Conservation (phyloP, 2,797 vertebrate genomes). For the Eupleurogrammus muticus region DNA sequence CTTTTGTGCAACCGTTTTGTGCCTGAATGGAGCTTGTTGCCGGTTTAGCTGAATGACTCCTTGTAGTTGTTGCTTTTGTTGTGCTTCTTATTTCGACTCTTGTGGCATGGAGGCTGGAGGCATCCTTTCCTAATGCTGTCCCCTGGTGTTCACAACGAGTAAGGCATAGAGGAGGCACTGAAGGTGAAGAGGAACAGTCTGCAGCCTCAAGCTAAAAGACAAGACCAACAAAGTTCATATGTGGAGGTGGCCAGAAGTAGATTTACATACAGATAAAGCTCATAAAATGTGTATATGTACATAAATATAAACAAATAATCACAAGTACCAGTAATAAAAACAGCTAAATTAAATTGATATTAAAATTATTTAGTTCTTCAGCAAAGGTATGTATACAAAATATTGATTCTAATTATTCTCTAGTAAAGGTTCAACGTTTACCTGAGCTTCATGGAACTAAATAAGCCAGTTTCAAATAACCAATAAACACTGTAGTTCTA, state of each 20-base stretch:
- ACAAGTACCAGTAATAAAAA: neutral
- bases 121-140: slow-evolving; percentile 30
- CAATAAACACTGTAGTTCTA: too few relatives aligned
- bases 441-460: neutral
- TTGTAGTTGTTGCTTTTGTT: neutral
- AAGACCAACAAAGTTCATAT: slow-evolving; percentile 5
- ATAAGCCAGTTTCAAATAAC: neutral
- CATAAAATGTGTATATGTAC: neutral
- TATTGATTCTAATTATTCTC: neutral
- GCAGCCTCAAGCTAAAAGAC: slow-evolving; percentile 41
- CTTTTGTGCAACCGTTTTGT: neutral
- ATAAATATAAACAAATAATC: neutral
- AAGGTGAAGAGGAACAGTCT: slow-evolving; percentile 41
- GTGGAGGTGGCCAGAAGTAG: neutral
- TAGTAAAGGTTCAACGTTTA: neutral
- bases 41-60: slow-evolving; percentile 25
- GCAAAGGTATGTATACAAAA: neutral
- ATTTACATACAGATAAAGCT: neutral
- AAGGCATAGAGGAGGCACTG: slow-evolving; percentile 72
- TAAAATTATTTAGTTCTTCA: too few relatives aligned
- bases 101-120: slow-evolving; percentile 39
- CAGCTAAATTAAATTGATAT: neutral
- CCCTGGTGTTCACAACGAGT: slow-evolving; percentile 58
- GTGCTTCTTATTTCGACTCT: slow-evolving; percentile 42
- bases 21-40: slow-evolving; percentile 9